phyloP scores from a whole-genome alignment of 1,140 invertebrate species.

The Bombus pascuorum region DNA sequence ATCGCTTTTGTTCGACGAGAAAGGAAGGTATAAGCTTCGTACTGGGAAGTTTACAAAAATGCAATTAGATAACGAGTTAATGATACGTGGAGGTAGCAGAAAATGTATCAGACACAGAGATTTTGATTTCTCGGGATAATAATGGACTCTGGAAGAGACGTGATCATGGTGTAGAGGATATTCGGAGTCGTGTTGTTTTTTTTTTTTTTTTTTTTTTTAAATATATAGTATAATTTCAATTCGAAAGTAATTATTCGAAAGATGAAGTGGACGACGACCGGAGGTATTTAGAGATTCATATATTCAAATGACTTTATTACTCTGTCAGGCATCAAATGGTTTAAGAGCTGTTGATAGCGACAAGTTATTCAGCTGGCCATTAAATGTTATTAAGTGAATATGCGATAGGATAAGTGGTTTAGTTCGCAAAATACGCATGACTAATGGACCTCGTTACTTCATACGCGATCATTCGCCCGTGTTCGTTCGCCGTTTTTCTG shows the following conservation, averaged over 20 bases:
- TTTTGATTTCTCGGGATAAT: no score
- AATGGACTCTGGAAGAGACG: no score
- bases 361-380: constrained; percentile 14
- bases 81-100: no score
- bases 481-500: background rate
- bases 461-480: background rate
- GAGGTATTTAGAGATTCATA: constrained; percentile 28
- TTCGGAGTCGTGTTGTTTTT: no score
- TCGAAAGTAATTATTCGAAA: background rate
- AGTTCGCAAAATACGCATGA: constrained; percentile 15
- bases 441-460: constrained; percentile 1
- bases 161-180: no score
- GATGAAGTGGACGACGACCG: background rate
- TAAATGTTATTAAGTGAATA: constrained; percentile 26
- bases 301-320: constrained; percentile 37
- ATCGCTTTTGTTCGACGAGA: no score
- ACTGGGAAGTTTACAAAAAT: no score
- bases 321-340: constrained; percentile 12
- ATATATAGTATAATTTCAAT: background rate
- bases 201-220: no score
- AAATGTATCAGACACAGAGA: no score
- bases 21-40: no score
- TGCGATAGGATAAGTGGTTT: constrained; percentile 18
- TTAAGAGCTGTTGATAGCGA: constrained; percentile 36
- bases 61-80: no score